Conservation (phyloP, 2,113 vertebrate species). For the Phodopus roborovskii region DNA sequence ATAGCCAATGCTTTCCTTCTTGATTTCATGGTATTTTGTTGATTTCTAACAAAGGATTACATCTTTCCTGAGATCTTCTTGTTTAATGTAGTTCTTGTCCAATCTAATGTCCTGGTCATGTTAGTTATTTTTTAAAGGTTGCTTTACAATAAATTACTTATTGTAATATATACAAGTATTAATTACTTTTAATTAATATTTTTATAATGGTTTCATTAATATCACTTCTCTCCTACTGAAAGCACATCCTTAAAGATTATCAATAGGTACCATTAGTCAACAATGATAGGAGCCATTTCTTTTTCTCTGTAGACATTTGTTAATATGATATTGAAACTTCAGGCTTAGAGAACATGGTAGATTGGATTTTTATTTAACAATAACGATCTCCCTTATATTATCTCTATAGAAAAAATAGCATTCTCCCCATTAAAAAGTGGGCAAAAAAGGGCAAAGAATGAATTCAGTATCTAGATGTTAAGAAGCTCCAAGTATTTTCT, state of each 20-base stretch:
- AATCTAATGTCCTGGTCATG: background rate
- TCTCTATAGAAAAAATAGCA: background rate
- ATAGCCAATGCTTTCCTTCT: background rate
- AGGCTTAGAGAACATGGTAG: background rate
- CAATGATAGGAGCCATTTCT: background rate
- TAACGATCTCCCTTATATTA: background rate
- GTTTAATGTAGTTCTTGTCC: background rate
- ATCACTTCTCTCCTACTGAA: background rate
- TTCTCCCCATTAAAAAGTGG: background rate
- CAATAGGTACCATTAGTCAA: background rate
- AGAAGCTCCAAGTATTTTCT: background rate
- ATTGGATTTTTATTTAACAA: background rate
- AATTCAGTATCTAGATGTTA: background rate
- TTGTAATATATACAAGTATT: background rate
- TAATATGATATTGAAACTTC: conserved; percentile 21
- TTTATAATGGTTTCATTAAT: conserved; percentile 12
- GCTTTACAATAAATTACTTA: background rate
- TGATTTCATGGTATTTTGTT: background rate
- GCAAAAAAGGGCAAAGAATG: background rate
- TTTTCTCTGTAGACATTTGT: background rate
- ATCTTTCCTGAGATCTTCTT: conserved; percentile 12
- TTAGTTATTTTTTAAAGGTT: conserved; percentile 17
- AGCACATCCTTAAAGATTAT: background rate
- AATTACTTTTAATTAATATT: background rate
- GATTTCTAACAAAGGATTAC: background rate